Evolutionary conservation across 1,140 invertebrate species (phyloP), one percentile per base, ranked within the genome.

Genomic region (Anastrepha obliqua): DNA sequence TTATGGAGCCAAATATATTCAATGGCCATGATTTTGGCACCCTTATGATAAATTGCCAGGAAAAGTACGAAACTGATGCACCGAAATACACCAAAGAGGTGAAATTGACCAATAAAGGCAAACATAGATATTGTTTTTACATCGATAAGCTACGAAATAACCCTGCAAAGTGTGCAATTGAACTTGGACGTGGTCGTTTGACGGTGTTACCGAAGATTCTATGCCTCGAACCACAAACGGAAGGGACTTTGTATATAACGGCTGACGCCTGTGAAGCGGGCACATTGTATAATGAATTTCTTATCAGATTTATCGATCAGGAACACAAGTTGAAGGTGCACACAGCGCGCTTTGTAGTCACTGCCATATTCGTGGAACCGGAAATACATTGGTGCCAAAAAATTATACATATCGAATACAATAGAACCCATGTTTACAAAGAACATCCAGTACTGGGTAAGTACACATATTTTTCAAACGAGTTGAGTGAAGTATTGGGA

Each of bases 201-300:
- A 90, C 90, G 20, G 89, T 92, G 29, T 29, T 70, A 7, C 91
- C 91, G 3, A 92, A 91, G 51, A 65, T 87, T 1, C 4, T 92
- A 3, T 86, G 87, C 2, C 7, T 92, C 13, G 8, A 20, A 0
- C 81, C 91, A 0, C 86, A 86, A 0, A 39, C 65, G 7, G 87
- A 89, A 6, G 42, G 60, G 0, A 29, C 74, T 0, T 15, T 92
- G 29, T 86, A 89, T 3, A 89, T 92, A 11, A 4, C 90, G 13
- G 89, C 89, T 9, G 90, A 89, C 51, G 89, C 89, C 1, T 92
- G 89, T 20, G 89, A 90, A 20, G 85, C 89, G 64, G 89, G 89
- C 0, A 51, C 60, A 11, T 87, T 86, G 42, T 87, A 62, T 13
- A 88, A 89, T 20, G 90, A 92, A 64, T 92, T 92, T 47, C 60